Conservation (phyloP, 2,888 invertebrate species). For the Cordilura impudica region DNA sequence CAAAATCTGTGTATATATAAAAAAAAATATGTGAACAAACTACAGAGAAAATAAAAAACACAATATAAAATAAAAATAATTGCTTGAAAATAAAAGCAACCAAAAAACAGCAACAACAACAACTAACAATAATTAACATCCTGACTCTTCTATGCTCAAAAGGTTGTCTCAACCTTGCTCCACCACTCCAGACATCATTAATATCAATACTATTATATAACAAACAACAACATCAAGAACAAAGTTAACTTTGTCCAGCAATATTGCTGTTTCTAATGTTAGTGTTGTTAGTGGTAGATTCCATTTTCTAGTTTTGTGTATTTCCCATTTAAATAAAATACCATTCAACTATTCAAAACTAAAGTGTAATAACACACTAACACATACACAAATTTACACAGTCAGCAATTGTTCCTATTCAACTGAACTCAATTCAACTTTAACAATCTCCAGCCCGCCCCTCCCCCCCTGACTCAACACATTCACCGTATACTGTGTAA, state of each 20-base stretch:
- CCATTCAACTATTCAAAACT: background rate
- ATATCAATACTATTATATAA: background rate
- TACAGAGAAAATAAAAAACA: slow-evolving; percentile 1
- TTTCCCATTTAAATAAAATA: slow-evolving; percentile 18
- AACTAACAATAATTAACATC: slow-evolving; percentile 35
- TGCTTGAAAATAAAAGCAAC: slow-evolving; percentile 11
- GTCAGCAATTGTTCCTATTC: background rate
- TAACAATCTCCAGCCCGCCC: background rate
- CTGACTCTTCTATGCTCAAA: slow-evolving; percentile 1
- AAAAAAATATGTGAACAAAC: background rate
- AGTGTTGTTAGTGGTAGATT: background rate
- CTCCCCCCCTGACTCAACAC: background rate
- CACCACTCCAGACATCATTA: background rate
- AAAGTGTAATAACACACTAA: no score
- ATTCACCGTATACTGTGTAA: slow-evolving; percentile 21
- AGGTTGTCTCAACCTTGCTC: slow-evolving; percentile 1
- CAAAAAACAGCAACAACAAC: slow-evolving; percentile 7
- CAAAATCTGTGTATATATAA: slow-evolving; percentile 12
- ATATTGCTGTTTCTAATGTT: background rate
- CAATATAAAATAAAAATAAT: slow-evolving; percentile 14
- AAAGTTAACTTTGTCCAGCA: background rate
- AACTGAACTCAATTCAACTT: slow-evolving; percentile 4
- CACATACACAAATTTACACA: background rate
- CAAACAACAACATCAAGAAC: background rate
- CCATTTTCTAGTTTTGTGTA: background rate